Percentiles rank a stretch among this genome's conserved stretches.
Conservation (phyloP, 2,113 vertebrate species). For the Colistium nudipinnis region DNA sequence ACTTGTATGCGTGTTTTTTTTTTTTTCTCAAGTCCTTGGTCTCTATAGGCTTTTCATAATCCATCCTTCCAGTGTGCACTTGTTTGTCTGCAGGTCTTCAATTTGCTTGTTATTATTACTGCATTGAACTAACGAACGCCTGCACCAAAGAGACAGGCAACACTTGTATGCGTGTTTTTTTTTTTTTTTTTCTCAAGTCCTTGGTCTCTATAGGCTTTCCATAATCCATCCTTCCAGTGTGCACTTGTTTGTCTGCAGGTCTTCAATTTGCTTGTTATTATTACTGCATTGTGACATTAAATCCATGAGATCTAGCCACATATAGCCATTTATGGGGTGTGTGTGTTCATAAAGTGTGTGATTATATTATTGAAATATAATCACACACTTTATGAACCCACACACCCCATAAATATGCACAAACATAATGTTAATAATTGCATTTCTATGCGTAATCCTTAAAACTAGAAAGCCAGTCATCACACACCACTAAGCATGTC, state of each 20-base stretch:
- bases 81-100: neutral
- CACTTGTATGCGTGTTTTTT: conserved; percentile 5
- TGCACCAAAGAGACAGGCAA: conserved; percentile 50
- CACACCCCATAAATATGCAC: too few relatives aligned
- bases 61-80: neutral
- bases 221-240: neutral
- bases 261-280: neutral
- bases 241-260: neutral
- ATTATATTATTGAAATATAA: too few relatives aligned
- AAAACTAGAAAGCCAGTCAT: too few relatives aligned
- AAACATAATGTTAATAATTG: too few relatives aligned
- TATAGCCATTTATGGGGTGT: neutral
- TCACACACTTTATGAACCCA: too few relatives aligned
- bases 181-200: too few relatives aligned
- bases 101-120: neutral
- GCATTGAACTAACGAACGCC: conserved; percentile 41
- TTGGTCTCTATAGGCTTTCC: conserved; percentile 1
- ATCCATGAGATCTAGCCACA: neutral
- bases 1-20: conserved; percentile 5
- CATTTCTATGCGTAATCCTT: too few relatives aligned
- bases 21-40: neutral
- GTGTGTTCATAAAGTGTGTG: too few relatives aligned
- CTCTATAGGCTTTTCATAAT: conserved; percentile 1
- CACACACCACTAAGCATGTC: too few relatives aligned
- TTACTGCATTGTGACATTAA: too few relatives aligned